These are phyloP conservation scores for Gallinago stenura DNA, from an alignment of 2,797 vertebrate genomes.

Conservation along the genomic window DNA sequence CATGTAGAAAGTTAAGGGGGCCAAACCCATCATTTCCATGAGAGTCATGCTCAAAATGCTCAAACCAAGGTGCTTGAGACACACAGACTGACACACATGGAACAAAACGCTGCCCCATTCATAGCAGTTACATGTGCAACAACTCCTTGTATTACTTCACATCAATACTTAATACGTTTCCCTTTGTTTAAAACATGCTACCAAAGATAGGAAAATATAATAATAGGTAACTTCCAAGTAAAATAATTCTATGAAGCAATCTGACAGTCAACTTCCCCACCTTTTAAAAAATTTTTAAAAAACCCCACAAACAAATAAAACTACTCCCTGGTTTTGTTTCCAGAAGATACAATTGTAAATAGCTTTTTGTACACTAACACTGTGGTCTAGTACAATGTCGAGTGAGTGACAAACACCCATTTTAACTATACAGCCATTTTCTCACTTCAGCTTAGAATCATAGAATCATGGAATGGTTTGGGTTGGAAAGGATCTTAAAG, in stretches of 20 bases:
- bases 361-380: background rate
- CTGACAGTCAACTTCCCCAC: background rate
- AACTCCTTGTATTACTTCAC: background rate
- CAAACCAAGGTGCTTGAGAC: background rate
- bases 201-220: background rate
- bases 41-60: background rate
- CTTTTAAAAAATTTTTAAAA: background rate
- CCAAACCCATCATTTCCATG: background rate
- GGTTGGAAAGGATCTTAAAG: no score
- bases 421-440: background rate
- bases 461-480: no score
- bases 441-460: background rate
- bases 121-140: background rate
- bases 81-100: background rate
- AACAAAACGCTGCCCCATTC: background rate
- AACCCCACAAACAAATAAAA: background rate
- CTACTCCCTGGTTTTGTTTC: background rate
- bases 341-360: background rate
- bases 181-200: background rate
- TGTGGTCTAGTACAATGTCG: background rate
- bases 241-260: background rate
- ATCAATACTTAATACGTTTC: background rate
- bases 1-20: background rate
- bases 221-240: background rate
- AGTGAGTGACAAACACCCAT: background rate